Evolutionary conservation across 2,888 invertebrate genomes (phyloP).

Genomic region (Drepana falcataria): DNA sequence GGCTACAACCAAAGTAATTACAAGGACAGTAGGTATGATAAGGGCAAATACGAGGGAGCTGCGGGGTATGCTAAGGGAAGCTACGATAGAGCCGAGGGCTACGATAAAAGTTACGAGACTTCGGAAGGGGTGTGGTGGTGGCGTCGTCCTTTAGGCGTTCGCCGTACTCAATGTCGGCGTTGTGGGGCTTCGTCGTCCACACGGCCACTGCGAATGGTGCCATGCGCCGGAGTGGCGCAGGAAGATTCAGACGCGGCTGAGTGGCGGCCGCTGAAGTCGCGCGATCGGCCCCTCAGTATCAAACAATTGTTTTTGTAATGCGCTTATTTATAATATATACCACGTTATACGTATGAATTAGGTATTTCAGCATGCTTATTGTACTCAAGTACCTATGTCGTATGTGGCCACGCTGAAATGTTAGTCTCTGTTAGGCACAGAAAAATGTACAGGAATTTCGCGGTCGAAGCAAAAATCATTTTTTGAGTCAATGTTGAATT

Average conservation of each 20-base stretch:
- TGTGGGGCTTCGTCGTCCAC: slow-evolving; percentile 59
- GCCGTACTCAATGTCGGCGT: slow-evolving; percentile 46
- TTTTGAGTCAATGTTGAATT: background rate
- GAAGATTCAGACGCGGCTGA: slow-evolving; percentile 22
- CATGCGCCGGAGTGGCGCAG: slow-evolving; percentile 44
- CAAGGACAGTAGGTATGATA: slow-evolving; percentile 9
- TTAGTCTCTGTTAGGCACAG: background rate
- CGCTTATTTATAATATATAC: background rate
- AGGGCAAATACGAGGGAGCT: slow-evolving; percentile 18
- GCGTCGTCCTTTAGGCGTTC: slow-evolving; percentile 41
- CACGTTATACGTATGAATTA: background rate
- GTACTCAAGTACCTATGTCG: background rate
- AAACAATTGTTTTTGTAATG: slow-evolving; percentile 57
- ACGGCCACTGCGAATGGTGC: slow-evolving; percentile 54
- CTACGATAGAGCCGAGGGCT: slow-evolving; percentile 39
- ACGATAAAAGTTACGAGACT: slow-evolving; percentile 43
- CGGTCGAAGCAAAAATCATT: background rate
- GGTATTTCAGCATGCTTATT: background rate
- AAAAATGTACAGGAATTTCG: slow-evolving; percentile 1
- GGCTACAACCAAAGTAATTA: background rate
- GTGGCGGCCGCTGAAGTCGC: slow-evolving; percentile 44
- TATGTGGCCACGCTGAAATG: background rate
- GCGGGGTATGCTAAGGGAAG: slow-evolving; percentile 18
- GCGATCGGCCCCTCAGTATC: slow-evolving; percentile 61
- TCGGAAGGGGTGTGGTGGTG: slow-evolving; percentile 54